A percentile compares a stretch with the other conserved stretches of the same genome.
Conservation (phyloP, 1,140 invertebrate genomes). For the Drosophila pseudoananassae region DNA sequence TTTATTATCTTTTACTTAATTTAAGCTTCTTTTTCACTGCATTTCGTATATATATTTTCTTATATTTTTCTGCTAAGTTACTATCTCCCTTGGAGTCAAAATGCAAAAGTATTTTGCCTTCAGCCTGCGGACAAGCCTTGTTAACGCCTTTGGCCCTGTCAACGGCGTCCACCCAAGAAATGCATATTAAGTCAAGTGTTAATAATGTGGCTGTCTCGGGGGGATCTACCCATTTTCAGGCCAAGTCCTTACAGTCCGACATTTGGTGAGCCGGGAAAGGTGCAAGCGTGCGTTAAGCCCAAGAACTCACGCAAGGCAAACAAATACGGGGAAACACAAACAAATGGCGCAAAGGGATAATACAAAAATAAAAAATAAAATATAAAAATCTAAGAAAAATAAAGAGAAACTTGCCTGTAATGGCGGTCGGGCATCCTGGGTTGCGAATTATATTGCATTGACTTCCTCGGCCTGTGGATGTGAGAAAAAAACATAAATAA, state of each 20-base stretch:
- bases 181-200: constrained; percentile 84
- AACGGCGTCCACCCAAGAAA: constrained; percentile 76
- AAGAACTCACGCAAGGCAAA: constrained; percentile 54
- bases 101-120: constrained; percentile 2
- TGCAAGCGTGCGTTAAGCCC: constrained; percentile 76
- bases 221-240: constrained; percentile 37
- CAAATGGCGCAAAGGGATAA: constrained; percentile 37
- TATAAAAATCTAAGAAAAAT: constrained; percentile 27
- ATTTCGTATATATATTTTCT: not conserved
- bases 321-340: constrained; percentile 42
- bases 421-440: constrained; percentile 30
- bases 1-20: not conserved
- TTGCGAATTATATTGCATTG: constrained; percentile 41
- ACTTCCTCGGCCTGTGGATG: constrained; percentile 53
- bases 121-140: constrained; percentile 53
- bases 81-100: not conserved
- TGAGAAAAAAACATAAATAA: constrained; percentile 59
- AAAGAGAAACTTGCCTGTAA: constrained; percentile 64
- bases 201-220: constrained; percentile 76
- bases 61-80: not conserved
- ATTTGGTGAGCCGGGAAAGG: constrained; percentile 42
- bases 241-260: constrained; percentile 32
- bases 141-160: constrained; percentile 67
- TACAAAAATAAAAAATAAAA: constrained; percentile 25
- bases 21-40: not conserved